Conservation (phyloP, 2,888 invertebrate species). For the Cistogaster globosa region DNA sequence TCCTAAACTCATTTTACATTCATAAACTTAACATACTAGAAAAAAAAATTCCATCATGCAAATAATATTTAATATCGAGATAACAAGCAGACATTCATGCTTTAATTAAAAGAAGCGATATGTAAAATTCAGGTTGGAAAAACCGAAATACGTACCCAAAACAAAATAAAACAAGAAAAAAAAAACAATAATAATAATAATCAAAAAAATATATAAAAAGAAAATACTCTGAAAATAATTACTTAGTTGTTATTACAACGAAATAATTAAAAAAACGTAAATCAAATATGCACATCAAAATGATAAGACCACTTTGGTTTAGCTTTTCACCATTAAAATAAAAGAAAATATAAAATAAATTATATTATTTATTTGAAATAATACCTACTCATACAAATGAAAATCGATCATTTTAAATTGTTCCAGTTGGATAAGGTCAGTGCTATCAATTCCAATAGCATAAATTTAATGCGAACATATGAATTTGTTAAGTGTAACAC, state of each 20-base stretch:
- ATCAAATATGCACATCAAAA: background rate
- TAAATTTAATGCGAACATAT: no score
- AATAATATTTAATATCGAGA: background rate
- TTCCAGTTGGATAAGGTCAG: no score
- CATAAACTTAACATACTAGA: background rate
- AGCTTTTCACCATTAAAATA: background rate
- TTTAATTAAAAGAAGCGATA: background rate
- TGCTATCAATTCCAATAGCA: no score
- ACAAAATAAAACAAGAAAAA: no score
- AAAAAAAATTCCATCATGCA: slow-evolving; percentile 11
- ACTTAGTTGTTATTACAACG: background rate
- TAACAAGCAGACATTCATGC: slow-evolving; percentile 42
- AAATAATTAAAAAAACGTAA: slow-evolving; percentile 8
- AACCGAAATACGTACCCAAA: no score
- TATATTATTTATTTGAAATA: no score
- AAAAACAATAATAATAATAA: slow-evolving; percentile 24
- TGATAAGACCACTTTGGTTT: background rate
- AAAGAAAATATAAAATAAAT: background rate
- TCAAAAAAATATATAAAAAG: slow-evolving; percentile 5
- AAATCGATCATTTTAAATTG: no score
- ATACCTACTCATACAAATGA: background rate
- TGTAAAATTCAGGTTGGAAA: no score
- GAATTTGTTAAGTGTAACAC: no score
- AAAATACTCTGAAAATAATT: background rate
- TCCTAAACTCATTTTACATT: background rate